These are phyloP conservation scores for Zaprionus gabonicus DNA, from an alignment of 1,140 invertebrate genomes.

Conservation along the genomic window DNA sequence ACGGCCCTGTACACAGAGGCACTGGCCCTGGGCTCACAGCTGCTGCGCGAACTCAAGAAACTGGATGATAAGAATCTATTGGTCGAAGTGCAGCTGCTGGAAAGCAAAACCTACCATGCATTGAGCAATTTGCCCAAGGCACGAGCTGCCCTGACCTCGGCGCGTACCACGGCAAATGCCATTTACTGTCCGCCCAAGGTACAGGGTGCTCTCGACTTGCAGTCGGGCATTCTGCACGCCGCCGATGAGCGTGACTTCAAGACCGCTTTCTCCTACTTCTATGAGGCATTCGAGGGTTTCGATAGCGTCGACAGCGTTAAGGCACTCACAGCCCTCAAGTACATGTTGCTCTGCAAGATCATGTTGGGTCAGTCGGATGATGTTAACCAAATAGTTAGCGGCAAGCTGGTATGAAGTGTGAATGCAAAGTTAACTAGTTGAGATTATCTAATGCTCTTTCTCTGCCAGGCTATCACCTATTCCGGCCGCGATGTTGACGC, in stretches of 20 bases:
- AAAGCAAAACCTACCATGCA: slow-evolving; percentile 99
- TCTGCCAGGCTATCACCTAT: slow-evolving; percentile 93
- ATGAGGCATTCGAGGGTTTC: slow-evolving; percentile 99
- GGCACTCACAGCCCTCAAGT: slow-evolving; percentile 97
- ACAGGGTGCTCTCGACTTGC: slow-evolving; percentile 97
- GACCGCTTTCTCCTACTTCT: slow-evolving; percentile 99
- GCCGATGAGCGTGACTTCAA: slow-evolving; percentile 99
- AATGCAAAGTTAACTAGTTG: neutral
- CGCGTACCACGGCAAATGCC: slow-evolving; percentile 99
- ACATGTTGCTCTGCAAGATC: slow-evolving; percentile 99
- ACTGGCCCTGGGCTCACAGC: slow-evolving; percentile 91
- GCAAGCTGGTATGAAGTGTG: slow-evolving; percentile 89
- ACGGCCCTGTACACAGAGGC: slow-evolving; percentile 95
- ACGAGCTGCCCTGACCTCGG: slow-evolving; percentile 97
- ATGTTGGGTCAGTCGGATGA: slow-evolving; percentile 98
- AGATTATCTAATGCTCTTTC: neutral
- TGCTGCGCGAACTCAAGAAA: slow-evolving; percentile 98
- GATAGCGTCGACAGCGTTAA: slow-evolving; percentile 97
- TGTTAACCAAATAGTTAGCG: slow-evolving; percentile 97
- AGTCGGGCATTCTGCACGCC: slow-evolving; percentile 99
- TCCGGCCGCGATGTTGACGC: slow-evolving; percentile 97
- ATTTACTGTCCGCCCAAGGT: slow-evolving; percentile 99
- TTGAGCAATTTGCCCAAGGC: slow-evolving; percentile 98
- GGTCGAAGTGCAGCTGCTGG: slow-evolving; percentile 97
- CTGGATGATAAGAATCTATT: slow-evolving; percentile 99